These are phyloP conservation scores for Pemphredon lugubris DNA, from an alignment of 2,888 invertebrate species.

Conservation along the genomic window DNA sequence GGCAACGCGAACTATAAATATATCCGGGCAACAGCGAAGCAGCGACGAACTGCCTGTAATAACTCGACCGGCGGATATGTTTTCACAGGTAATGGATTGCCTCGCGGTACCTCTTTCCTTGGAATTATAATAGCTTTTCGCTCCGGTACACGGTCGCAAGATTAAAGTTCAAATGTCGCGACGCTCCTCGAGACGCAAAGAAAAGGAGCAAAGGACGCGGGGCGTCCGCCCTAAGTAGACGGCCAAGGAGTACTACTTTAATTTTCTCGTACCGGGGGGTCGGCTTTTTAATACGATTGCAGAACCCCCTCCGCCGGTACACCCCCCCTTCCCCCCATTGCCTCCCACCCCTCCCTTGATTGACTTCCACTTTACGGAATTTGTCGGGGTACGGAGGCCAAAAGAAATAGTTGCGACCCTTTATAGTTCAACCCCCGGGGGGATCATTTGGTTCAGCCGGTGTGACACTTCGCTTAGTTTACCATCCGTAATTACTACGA, in stretches of 20 bases:
- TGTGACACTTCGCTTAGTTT: conserved; percentile 28
- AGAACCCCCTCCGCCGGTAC: conserved; percentile 29
- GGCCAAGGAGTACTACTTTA: conserved; percentile 24
- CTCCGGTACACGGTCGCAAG: conserved; percentile 3
- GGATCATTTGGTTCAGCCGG: conserved; percentile 10
- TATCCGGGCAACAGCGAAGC: background rate
- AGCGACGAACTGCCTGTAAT: too few species aligned
- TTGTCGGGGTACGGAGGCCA: too few species aligned
- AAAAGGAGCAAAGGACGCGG: background rate
- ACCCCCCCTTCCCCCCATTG: too few species aligned
- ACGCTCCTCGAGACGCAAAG: background rate
- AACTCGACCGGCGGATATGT: conserved; percentile 1
- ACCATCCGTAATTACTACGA: conserved; percentile 55
- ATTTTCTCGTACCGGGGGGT: conserved; percentile 28
- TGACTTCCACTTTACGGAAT: conserved; percentile 45
- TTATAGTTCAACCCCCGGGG: background rate
- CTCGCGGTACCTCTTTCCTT: background rate
- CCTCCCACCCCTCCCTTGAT: too few species aligned
- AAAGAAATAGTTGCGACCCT: conserved; percentile 2
- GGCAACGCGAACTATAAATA: background rate
- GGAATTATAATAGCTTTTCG: conserved; percentile 15
- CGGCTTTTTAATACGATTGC: conserved; percentile 58
- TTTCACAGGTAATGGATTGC: conserved; percentile 32
- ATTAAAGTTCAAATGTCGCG: conserved; percentile 38
- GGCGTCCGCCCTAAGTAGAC: background rate